Evolutionary conservation across 2,888 invertebrate genomes (phyloP), one percentile per base, ranked within the genome.

Genomic region (Oasisia sp.): DNA sequence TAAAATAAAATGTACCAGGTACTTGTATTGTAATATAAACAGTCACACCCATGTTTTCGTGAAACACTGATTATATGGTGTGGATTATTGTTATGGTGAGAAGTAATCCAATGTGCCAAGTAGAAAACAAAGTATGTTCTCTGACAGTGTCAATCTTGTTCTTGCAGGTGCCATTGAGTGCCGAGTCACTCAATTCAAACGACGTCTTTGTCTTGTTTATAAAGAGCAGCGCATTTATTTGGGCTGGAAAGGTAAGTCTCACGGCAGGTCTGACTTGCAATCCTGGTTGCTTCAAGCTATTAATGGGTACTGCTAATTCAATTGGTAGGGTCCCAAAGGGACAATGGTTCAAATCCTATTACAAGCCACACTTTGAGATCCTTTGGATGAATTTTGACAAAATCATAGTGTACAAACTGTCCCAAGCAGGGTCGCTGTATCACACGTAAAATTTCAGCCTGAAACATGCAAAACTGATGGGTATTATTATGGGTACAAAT

Each of bases 161-260:
- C 90, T n/a, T 56, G n/a, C 93, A 95, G 95, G 96, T 96, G 5
- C 94, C 95, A 7, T 94, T 95, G 92, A 92, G 93, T 91, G 97
- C 97, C 0, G 97, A 97, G 1, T 97, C 97, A 12, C 97, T 98
- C 92, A 98, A 98, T 95, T 97, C 98, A 27, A 98, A 98, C 95
- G 98, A 98, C 95, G 99, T 99, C 95, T 99, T 98, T 96, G 97
- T 99, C 92, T 97, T 99, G 93, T 97, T 97, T 93, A 97, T 97
- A 91, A 97, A 97, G 56, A 94, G 94, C 32, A 94, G 94, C 12
- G 97, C 97, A 4, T 98, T 97, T 97, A 97, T 99, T 92, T 99
- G 99, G 99, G 98, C 98, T 96, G 99, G 99, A 2, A 98, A 98
- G 95, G 95, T 96, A 93, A 92, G 91, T 92, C 74, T 74, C 74